Evolutionary conservation across 1,140 invertebrate species (phyloP), one percentile per base, ranked within the genome.

Genomic region (Conus betulinus): DNA sequence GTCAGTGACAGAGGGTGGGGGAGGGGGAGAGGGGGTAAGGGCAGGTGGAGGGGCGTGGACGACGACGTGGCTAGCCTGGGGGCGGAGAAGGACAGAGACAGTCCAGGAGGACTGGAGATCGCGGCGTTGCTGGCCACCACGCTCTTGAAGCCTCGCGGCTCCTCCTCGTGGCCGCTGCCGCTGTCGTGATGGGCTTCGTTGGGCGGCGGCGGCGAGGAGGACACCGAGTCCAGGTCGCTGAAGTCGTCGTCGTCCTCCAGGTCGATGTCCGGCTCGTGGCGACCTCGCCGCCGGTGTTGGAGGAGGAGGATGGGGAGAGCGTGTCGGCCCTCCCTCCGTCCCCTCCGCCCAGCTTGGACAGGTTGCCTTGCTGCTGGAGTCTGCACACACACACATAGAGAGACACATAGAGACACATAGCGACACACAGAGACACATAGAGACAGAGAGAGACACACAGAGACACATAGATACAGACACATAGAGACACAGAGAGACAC

Each of bases 281-380:
- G 85, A 7, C 85, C 13, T 51, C n/a, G n/a, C 71, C 85, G 20
- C 71, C 74, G n/a, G 57, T 23, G 52, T 71, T 71, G 85, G 85
- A 87, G 71, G 85, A 87, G 74, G 85, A 87, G 74, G 85, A 87
- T n/a, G 85, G 85, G 71, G 85, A 87, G 52, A 87, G 52, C 52
- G 85, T 87, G 85, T 87, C 85, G 15, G 85, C 85, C n/a, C 85
- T 20, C 51, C 85, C 74, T 15, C 85, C 53, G 10, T 79, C 85
- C 0, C 71, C 53, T 20, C 67, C 67, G 39, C 51, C 25, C 51
- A 87, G 85, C 51, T 87, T 87, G 85, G 85, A 52, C 23, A 78
- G 85, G 51, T 27, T 15, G 52, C 85, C 85, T 25, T 87, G 85
- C 52, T 87, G 85, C 71, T 87, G 85, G 4, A 87, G 85, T 57